phyloP scores from a whole-genome alignment of 2,888 invertebrate genomes.

The Sclerodermus sp. region DNA sequence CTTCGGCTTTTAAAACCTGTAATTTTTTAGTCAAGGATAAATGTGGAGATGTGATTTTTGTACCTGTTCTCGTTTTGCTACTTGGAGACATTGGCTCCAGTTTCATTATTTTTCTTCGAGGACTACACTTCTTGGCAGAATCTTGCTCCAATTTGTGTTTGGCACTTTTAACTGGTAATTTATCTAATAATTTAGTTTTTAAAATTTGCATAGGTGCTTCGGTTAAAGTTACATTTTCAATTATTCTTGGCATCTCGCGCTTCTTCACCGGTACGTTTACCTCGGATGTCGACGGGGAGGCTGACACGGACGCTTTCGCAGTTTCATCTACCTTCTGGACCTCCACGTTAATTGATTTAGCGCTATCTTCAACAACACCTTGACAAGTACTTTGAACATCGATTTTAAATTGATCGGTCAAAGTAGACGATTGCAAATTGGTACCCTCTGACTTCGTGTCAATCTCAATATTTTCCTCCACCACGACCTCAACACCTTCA shows the following conservation, averaged over 20 bases:
- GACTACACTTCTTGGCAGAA: slow-evolving; percentile 19
- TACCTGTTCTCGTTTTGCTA: slow-evolving; percentile 29
- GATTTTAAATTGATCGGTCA: too few species aligned
- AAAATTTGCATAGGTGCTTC: slow-evolving; percentile 50
- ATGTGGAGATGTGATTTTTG: slow-evolving; percentile 24
- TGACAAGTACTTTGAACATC: too few species aligned
- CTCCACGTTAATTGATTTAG: slow-evolving; percentile 28
- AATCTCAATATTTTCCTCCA: slow-evolving; percentile 29
- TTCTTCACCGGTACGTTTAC: slow-evolving; percentile 48
- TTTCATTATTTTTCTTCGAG: slow-evolving; percentile 46
- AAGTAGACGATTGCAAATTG: too few species aligned
- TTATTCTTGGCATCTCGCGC: slow-evolving; percentile 54
- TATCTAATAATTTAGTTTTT: slow-evolving; percentile 48
- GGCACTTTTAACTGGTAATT: slow-evolving; percentile 35
- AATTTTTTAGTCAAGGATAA: slow-evolving; percentile 38
- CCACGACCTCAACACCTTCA: slow-evolving; percentile 35
- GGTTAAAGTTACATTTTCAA: slow-evolving; percentile 50
- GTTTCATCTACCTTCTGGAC: slow-evolving; percentile 37
- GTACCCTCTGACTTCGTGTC: slow-evolving; percentile 16
- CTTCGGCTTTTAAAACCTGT: slow-evolving; percentile 42
- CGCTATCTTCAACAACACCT: slow-evolving; percentile 18
- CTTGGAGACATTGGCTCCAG: slow-evolving; percentile 35
- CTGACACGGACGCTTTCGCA: slow-evolving; percentile 24
- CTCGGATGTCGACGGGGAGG: slow-evolving; percentile 35
- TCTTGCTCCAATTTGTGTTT: slow-evolving; percentile 50